Evolutionary conservation across 2,797 vertebrate genomes (phyloP).

Genomic region (Pitangus sulphuratus): DNA sequence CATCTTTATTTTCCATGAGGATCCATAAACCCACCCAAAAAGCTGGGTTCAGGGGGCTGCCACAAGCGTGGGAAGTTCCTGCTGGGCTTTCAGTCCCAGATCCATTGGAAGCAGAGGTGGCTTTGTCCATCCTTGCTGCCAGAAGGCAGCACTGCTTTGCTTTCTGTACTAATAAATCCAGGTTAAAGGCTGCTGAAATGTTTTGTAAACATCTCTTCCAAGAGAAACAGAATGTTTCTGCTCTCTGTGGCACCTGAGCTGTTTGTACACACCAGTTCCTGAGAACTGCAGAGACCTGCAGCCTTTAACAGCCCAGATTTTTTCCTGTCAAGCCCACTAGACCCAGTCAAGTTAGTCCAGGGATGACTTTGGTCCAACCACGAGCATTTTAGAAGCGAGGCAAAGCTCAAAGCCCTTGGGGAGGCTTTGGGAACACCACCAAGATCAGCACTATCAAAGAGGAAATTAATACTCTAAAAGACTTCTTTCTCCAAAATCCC

Average conservation of each 20-base stretch:
- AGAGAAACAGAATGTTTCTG: not conserved
- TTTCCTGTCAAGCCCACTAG: not conserved
- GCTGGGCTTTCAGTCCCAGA: not conserved
- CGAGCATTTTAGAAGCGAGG: not conserved
- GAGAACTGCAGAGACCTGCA: not conserved
- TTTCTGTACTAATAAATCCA: not conserved
- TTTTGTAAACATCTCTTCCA: slow-evolving; percentile 3
- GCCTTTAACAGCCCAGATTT: not conserved
- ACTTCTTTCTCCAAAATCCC: not conserved
- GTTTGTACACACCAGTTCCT: not conserved
- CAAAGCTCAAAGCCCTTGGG: not conserved
- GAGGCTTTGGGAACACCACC: not conserved
- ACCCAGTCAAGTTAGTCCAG: not conserved
- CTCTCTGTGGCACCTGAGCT: not conserved
- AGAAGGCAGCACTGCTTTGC: not conserved
- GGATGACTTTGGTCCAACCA: not conserved
- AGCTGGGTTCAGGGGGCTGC: not conserved
- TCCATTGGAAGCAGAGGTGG: fast-evolving
- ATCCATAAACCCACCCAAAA: not conserved
- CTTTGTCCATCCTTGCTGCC: not conserved
- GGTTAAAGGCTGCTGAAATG: not conserved
- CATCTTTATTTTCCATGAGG: not conserved
- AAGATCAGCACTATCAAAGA: not conserved
- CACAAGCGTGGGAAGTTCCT: not conserved
- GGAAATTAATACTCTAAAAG: not conserved